These are phyloP conservation scores for Bilobella aurantiaca DNA, from an alignment of 1,140 invertebrate species.

Conservation along the genomic window DNA sequence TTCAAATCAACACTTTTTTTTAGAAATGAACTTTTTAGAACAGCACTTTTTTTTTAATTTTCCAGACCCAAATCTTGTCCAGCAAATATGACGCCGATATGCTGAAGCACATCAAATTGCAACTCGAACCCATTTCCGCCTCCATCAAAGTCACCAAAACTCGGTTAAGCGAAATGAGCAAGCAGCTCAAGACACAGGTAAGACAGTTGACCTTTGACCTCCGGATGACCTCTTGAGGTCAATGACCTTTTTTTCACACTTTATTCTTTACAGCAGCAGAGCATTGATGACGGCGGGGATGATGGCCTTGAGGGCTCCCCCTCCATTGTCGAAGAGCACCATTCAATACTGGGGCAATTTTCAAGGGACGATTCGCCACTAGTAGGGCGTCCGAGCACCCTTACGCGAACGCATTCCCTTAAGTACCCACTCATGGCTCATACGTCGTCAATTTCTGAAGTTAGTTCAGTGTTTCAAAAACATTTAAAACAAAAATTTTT, in stretches of 20 bases:
- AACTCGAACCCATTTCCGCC: conserved; percentile 19
- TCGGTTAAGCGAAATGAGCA: conserved; percentile 7
- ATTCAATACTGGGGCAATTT: conserved; percentile 14
- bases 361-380: conserved; percentile 9
- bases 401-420: conserved; percentile 13
- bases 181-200: conserved; percentile 18
- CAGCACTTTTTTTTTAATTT: neutral
- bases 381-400: conserved; percentile 1
- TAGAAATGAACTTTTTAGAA: neutral
- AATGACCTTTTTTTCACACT: too few species aligned
- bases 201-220: conserved; percentile 1
- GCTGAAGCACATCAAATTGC: conserved; percentile 20
- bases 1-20: too few species aligned
- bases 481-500: too few species aligned
- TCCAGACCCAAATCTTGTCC: conserved; percentile 31
- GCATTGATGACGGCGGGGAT: conserved; percentile 27
- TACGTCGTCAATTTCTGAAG: conserved; percentile 18
- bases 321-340: neutral
- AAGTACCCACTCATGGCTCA: conserved; percentile 21
- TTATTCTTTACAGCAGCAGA: conserved; percentile 20
- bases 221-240: neutral
- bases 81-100: conserved; percentile 13
- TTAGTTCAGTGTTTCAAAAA: neutral
- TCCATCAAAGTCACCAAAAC: conserved; percentile 24
- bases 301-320: conserved; percentile 14